Evolutionary conservation across 2,797 vertebrate genomes (phyloP).

Genomic region (Adelosebastes latens): DNA sequence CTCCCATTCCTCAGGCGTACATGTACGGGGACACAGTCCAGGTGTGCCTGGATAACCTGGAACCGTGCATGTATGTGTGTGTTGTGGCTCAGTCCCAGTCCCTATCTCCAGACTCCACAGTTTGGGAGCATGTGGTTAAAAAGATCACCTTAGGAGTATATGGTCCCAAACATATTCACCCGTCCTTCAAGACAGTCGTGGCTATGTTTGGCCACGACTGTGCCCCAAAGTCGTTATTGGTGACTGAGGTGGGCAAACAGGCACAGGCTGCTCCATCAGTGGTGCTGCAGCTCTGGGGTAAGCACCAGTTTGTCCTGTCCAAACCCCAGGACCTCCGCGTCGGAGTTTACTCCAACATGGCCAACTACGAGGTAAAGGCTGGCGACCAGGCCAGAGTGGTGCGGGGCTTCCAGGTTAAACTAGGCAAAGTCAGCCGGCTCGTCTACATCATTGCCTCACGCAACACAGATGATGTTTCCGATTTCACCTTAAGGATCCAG

Average conservation of each 20-base stretch:
- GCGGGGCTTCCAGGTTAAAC: constrained; percentile 93
- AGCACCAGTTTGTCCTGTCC: constrained; percentile 91
- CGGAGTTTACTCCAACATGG: constrained; percentile 95
- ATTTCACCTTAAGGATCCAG: constrained; percentile 93
- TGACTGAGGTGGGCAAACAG: constrained; percentile 88
- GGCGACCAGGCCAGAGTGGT: constrained; percentile 88
- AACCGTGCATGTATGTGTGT: constrained; percentile 95
- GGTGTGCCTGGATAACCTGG: constrained; percentile 91
- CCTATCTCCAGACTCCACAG: constrained; percentile 85
- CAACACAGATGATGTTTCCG: constrained; percentile 85
- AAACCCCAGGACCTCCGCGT: constrained; percentile 92
- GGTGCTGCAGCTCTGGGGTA: constrained; percentile 95
- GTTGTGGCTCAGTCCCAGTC: constrained; percentile 87
- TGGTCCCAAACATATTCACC: constrained; percentile 96
- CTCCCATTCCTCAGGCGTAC: constrained; percentile 82
- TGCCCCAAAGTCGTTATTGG: constrained; percentile 91
- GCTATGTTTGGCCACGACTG: constrained; percentile 95
- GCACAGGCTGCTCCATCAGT: constrained; percentile 84
- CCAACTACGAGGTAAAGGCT: constrained; percentile 90
- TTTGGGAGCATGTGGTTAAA: constrained; percentile 95
- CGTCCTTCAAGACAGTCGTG: constrained; percentile 95
- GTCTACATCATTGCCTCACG: constrained; percentile 90
- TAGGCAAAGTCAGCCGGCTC: constrained; percentile 94
- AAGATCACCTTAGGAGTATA: constrained; percentile 94
- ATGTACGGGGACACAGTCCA: constrained; percentile 91